A percentile compares a stretch with the other conserved stretches of the same genome.
These are phyloP conservation scores for Ypsolopha scabrella DNA, from an alignment of 2,888 invertebrate species.

Conservation along the genomic window DNA sequence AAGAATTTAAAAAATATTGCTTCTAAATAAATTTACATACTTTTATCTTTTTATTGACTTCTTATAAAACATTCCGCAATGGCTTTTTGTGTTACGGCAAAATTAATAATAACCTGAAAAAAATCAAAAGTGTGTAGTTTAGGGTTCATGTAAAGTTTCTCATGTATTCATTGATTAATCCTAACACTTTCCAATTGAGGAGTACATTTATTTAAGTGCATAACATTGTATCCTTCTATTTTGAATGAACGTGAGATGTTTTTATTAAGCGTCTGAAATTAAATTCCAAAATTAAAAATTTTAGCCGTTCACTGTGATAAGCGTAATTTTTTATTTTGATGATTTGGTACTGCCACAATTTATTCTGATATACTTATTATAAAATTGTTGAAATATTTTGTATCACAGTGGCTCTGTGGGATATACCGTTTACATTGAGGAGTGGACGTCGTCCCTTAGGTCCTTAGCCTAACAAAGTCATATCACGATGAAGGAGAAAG, in stretches of 20 bases:
- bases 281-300: background rate
- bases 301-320: background rate
- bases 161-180: background rate
- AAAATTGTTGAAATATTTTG: no score
- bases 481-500: no score
- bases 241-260: background rate
- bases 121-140: background rate
- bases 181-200: background rate
- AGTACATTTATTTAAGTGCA: background rate
- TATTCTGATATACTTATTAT: no score
- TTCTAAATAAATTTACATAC: background rate
- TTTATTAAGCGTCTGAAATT: background rate
- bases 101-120: constrained; percentile 7
- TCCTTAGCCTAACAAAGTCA: no score
- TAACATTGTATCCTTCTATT: background rate
- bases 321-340: background rate
- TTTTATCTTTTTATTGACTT: background rate
- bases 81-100: constrained; percentile 26
- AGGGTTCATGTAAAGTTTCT: background rate
- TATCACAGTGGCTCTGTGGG: no score
- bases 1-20: background rate
- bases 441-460: background rate
- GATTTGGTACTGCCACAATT: no score
- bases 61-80: constrained; percentile 28
- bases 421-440: no score